A percentile compares a stretch with the other conserved stretches of the same genome.
Evolutionary conservation across 2,888 invertebrate genomes (phyloP).

Genomic region (Dolomedes plantarius): DNA sequence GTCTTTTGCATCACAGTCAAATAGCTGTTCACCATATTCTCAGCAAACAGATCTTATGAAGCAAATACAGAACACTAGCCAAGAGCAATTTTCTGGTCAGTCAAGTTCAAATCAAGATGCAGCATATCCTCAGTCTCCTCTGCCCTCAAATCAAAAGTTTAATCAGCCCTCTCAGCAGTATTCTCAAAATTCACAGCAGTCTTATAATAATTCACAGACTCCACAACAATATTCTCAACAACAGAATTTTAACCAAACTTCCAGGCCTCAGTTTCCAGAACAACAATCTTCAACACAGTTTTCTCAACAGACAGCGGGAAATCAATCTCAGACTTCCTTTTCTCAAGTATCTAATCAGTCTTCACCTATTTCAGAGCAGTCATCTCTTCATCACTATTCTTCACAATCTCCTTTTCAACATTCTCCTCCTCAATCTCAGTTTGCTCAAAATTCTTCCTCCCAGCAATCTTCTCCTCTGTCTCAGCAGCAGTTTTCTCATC

Average conservation of each 20-base stretch:
- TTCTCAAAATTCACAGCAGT: conserved; percentile 39
- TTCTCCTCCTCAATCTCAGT: conserved; percentile 55
- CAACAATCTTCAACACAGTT: conserved; percentile 29
- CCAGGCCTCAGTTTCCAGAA: conserved; percentile 26
- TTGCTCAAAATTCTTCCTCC: conserved; percentile 28
- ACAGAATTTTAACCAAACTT: conserved; percentile 3
- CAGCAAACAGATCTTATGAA: conserved; percentile 31
- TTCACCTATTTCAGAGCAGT: conserved; percentile 31
- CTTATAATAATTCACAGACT: conserved; percentile 12
- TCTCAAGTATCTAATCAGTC: conserved; percentile 30
- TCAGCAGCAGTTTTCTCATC: conserved; percentile 25
- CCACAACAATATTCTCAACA: conserved; percentile 34
- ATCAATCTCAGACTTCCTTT: conserved; percentile 1
- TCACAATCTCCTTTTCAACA: conserved; percentile 38
- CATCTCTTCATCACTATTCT: conserved; percentile 24
- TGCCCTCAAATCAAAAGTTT: conserved; percentile 39
- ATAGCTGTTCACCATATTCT: conserved; percentile 20
- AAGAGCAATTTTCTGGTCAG: conserved; percentile 38
- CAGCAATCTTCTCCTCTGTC: conserved; percentile 29
- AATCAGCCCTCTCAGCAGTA: conserved; percentile 23
- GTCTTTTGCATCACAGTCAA: conserved; percentile 35
- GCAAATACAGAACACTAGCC: conserved; percentile 28
- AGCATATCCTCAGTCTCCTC: conserved; percentile 25
- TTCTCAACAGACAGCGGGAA: conserved; percentile 14
- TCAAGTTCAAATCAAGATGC: conserved; percentile 35